phyloP scores from a whole-genome alignment of 2,113 vertebrate genomes.

The Ascaphus truei region DNA sequence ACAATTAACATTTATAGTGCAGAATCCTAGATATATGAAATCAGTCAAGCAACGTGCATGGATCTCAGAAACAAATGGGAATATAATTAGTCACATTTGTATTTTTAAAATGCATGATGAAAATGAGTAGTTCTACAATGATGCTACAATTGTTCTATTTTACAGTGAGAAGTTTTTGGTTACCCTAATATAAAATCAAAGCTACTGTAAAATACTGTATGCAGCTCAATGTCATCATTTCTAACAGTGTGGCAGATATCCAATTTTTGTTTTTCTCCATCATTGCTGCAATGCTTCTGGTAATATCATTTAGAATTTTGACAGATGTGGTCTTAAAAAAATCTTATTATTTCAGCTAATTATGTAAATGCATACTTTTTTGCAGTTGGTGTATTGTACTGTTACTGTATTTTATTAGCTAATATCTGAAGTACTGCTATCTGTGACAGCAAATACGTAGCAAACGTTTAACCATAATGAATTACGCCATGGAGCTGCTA shows the following conservation, averaged over 20 bases:
- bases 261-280: slow-evolving; percentile 2
- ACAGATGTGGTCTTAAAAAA: slow-evolving; percentile 6
- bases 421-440: neutral
- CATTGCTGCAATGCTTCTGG: slow-evolving; percentile 13
- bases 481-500: neutral
- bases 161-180: too few relatives aligned
- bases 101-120: too few relatives aligned
- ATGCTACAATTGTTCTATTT: too few relatives aligned
- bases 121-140: too few relatives aligned
- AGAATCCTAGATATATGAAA: too few relatives aligned
- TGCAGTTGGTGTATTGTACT: neutral
- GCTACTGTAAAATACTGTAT: neutral
- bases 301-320: neutral
- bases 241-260: slow-evolving; percentile 5
- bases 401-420: neutral
- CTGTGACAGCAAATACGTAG: neutral
- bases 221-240: neutral
- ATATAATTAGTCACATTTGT: too few relatives aligned
- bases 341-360: slow-evolving; percentile 17
- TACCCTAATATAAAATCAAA: too few relatives aligned
- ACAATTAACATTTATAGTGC: too few relatives aligned
- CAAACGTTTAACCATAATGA: neutral
- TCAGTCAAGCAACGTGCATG: too few relatives aligned
- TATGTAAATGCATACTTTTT: neutral
- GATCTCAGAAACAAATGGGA: too few relatives aligned